These are phyloP conservation scores for Lasioglossum baleicum DNA, from an alignment of 1,140 invertebrate species.

Conservation along the genomic window DNA sequence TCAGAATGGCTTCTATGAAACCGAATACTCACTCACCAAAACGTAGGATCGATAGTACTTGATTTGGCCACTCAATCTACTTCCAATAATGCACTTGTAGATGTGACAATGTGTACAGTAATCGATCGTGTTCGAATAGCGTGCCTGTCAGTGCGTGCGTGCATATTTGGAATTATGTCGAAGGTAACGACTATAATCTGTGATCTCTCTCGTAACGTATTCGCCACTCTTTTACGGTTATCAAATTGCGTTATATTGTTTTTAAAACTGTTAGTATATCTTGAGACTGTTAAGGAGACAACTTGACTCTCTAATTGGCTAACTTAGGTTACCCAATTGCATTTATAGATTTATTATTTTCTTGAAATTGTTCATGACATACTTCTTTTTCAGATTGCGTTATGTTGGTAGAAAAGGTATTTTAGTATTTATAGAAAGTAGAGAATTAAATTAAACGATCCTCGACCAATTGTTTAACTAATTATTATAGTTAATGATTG, in stretches of 20 bases:
- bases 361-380: neutral
- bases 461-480: neutral
- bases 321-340: neutral
- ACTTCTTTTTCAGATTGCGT: neutral
- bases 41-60: neutral
- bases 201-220: slow-evolving; percentile 63
- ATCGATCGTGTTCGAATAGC: neutral
- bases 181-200: slow-evolving; percentile 61
- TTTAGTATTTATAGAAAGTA: neutral
- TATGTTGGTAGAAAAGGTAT: neutral
- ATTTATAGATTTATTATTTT: slow-evolving; percentile 12
- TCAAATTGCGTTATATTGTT: slow-evolving; percentile 27
- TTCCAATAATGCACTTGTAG: neutral
- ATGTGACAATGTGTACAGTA: neutral
- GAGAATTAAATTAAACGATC: neutral
- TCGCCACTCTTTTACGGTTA: slow-evolving; percentile 32
- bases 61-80: neutral
- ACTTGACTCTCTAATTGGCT: slow-evolving; percentile 22
- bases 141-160: neutral
- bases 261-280: slow-evolving; percentile 3
- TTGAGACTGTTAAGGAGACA: slow-evolving; percentile 29
- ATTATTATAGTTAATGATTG: neutral
- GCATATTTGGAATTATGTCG: slow-evolving; percentile 20
- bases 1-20: neutral
- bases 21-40: neutral